Conservation (phyloP, 1,140 invertebrate genomes). For the Sesamia nonagrioides region DNA sequence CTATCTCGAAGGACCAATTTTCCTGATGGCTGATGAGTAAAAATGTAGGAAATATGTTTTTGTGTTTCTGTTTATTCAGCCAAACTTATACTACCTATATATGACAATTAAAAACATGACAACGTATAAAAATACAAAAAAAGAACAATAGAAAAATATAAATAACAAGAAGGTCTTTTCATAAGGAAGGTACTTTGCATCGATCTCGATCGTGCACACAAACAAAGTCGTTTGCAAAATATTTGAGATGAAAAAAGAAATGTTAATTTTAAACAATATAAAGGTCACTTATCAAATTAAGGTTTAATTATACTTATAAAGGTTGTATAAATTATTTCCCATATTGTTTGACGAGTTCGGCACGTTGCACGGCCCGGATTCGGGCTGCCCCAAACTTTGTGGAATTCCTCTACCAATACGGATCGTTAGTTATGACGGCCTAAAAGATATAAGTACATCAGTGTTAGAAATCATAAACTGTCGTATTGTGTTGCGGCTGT, state of each 20-base stretch:
- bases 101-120: no score
- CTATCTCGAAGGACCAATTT: no score
- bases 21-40: no score
- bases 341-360: constrained; percentile 62
- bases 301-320: constrained; percentile 22
- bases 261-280: constrained; percentile 56
- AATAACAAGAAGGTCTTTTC: no score
- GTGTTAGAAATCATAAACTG: background rate
- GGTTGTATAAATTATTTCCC: constrained; percentile 39
- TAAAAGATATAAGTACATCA: constrained; percentile 15
- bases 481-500: constrained; percentile 57
- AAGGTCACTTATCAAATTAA: constrained; percentile 65
- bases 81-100: no score
- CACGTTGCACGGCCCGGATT: constrained; percentile 53
- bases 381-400: constrained; percentile 61
- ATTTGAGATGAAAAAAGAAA: constrained; percentile 19
- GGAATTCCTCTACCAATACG: constrained; percentile 59
- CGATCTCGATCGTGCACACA: no score
- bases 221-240: constrained; percentile 17
- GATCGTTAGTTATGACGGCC: constrained; percentile 43
- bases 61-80: no score
- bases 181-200: no score
- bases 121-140: no score
- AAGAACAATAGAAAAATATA: no score
- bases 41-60: no score